Percentiles rank a stretch among this genome's conserved stretches.
Conservation (phyloP, 1,140 invertebrate species). For the Drosophila nannoptera region DNA sequence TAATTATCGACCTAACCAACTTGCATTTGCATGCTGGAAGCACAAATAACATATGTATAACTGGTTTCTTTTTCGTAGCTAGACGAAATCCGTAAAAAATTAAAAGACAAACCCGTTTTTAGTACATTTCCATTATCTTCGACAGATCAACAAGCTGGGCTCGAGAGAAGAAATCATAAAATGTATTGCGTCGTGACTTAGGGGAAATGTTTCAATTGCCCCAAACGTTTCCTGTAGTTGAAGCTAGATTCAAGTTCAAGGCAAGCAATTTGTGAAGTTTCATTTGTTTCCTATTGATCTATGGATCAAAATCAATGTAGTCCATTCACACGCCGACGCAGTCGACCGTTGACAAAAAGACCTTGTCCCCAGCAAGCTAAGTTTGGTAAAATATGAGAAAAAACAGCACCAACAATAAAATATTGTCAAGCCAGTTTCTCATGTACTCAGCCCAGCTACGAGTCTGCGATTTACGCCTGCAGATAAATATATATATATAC, state of each 20-base stretch:
- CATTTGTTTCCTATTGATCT: slow-evolving; percentile 14
- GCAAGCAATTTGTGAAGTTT: slow-evolving; percentile 10
- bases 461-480: slow-evolving; percentile 9
- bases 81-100: slow-evolving; percentile 34
- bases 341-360: slow-evolving; percentile 36
- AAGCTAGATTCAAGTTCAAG: slow-evolving; percentile 43
- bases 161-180: slow-evolving; percentile 19
- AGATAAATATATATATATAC: slow-evolving; percentile 4
- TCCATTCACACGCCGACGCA: slow-evolving; percentile 39
- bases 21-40: slow-evolving; percentile 51
- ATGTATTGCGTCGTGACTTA: slow-evolving; percentile 11
- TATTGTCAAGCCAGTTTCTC: slow-evolving; percentile 45
- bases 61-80: slow-evolving; percentile 47
- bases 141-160: slow-evolving; percentile 13
- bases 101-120: slow-evolving; percentile 54
- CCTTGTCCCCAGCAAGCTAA: slow-evolving; percentile 35
- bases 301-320: background rate
- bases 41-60: slow-evolving; percentile 34
- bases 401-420: background rate
- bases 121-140: slow-evolving; percentile 50
- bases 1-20: slow-evolving; percentile 55
- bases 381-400: too few relatives aligned
- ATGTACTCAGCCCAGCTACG: slow-evolving; percentile 15
- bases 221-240: slow-evolving; percentile 33
- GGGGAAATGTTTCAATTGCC: slow-evolving; percentile 29